phyloP scores from a whole-genome alignment of 2,113 vertebrate genomes.

The Benitochromis conjunctus region DNA sequence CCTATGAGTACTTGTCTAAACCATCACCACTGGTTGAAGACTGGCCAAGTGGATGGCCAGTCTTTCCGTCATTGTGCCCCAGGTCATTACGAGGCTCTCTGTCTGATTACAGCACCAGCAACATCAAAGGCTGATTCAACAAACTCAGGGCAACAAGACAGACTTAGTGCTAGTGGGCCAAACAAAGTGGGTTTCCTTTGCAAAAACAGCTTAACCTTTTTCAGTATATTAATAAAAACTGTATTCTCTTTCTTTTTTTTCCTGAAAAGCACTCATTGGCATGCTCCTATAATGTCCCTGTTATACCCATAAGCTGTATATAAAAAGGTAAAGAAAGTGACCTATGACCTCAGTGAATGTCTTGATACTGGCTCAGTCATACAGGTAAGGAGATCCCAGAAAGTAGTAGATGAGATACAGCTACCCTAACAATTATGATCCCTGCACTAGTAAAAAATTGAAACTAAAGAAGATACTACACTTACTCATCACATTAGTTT shows the following conservation, averaged over 20 bases:
- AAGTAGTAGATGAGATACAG: neutral
- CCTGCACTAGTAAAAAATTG: neutral
- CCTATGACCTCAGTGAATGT: neutral
- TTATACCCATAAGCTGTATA: neutral
- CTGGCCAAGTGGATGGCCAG: neutral
- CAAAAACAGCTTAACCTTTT: neutral
- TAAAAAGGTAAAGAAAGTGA: neutral
- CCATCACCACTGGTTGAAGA: accelerated
- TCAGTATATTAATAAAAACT: too few species aligned
- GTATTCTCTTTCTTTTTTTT: neutral
- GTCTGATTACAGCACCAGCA: neutral
- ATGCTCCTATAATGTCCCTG: neutral
- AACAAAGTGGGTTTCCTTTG: neutral
- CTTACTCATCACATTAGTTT: accelerated
- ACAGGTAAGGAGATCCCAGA: neutral
- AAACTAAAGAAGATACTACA: neutral
- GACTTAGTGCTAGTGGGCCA: neutral
- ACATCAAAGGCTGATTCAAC: accelerated
- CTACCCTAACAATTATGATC: accelerated
- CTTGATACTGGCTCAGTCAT: neutral
- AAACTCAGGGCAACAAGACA: neutral
- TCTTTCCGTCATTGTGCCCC: neutral
- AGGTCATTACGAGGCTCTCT: neutral
- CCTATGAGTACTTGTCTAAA: neutral
- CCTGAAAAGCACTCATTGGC: neutral